These are phyloP conservation scores for Procambarus clarkii DNA, from an alignment of 1,140 invertebrate genomes.

Conservation along the genomic window DNA sequence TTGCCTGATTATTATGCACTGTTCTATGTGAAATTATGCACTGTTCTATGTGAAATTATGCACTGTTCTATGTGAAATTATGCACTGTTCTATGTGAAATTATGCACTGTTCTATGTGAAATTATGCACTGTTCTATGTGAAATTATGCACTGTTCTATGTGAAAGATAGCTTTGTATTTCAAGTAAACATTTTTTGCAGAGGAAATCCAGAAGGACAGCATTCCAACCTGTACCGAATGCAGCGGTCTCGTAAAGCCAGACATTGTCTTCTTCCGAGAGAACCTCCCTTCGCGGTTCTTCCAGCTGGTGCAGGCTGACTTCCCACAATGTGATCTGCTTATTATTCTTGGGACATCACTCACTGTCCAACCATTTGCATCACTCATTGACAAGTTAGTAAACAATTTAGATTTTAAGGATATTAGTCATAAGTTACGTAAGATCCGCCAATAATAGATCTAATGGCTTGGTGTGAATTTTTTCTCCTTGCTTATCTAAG, in stretches of 20 bases:
- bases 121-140: no score
- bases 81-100: no score
- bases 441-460: no score
- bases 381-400: constrained; percentile 85
- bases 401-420: neutral
- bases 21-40: no score
- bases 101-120: no score
- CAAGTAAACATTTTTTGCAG: constrained; percentile 17
- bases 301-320: constrained; percentile 83
- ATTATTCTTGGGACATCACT: constrained; percentile 97
- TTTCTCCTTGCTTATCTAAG: no score
- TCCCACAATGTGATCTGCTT: constrained; percentile 90
- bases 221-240: constrained; percentile 87
- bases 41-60: no score
- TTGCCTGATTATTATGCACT: no score
- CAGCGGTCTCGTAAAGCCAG: constrained; percentile 90
- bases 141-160: no score
- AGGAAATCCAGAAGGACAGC: constrained; percentile 77
- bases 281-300: constrained; percentile 87
- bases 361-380: constrained; percentile 96
- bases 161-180: neutral
- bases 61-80: no score
- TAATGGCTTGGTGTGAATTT: no score
- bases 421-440: neutral
- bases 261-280: constrained; percentile 97